Evolutionary conservation across 2,888 invertebrate genomes (phyloP), one percentile per base, ranked within the genome.

Genomic region (Loripinus fragilis): DNA sequence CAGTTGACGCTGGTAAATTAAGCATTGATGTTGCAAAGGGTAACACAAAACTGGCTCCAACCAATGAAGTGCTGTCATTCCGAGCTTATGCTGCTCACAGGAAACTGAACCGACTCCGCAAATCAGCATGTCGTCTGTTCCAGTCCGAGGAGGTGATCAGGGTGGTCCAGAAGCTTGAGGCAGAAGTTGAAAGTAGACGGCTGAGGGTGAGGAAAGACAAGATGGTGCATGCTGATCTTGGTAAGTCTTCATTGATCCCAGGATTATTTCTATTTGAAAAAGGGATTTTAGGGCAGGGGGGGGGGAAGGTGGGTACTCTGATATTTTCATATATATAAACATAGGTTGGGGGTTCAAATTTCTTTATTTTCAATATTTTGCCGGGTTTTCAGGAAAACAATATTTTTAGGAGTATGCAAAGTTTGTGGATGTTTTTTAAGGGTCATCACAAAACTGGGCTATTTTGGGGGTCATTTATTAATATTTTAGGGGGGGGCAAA

Each of bases 151-250:
- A 95, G 87, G 95, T 97, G 48, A 94, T 95, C 1, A 90, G 94
- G 69, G 96, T 97, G 0, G 95, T 97, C 74, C 94, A 95, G 17
- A 96, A 96, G 91, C 94, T 97, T 0, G 95, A 95, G 45, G 94
- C 94, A 0, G 96, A 96, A 80, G 95, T 98, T 38, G 96, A 97
- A 86, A 96, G 96, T 82, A 95, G 96, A 76, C 95, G 96, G n/a
- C 94, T 98, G 41, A 93, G 95, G 17, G 96, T 98, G 45, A 95
- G 98, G 75, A 94, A 95, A 35, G 98, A 98, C 93, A 95, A 96
- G 78, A 96, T 97, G 93, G 94, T 98, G 8, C 97, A 97, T 92
- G 95, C 97, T 70, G 97, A 98, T 94, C 95, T 97, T 45, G 97
- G 95, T 95, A 85, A 80, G 90, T 42, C 15, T 41, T 10, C 12